Evolutionary conservation across 2,888 invertebrate species (phyloP), one percentile per base, ranked within the genome.

Genomic region (Drepanosiphum platanoidis): DNA sequence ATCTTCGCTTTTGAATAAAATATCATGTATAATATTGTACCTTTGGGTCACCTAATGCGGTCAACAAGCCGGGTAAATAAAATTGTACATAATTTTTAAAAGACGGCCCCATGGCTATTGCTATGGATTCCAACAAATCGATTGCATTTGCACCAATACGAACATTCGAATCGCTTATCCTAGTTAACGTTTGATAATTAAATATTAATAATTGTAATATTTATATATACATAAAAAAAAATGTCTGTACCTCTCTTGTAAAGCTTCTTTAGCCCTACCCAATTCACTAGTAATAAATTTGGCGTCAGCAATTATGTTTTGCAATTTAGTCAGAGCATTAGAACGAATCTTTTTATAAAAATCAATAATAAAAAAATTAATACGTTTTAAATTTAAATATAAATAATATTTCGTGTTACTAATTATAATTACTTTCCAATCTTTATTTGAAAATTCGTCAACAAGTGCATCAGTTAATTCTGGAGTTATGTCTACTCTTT

Each of bases 131-230:
- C 89, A 97, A 96, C 86, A 98, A 94, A 86, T 93, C 93, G 74
- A 98, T 90, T 0, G 97, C 93, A n/a, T 94, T 93, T 88, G 95
- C 95, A 0, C 96, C 96, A 87, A 98, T 92, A 90, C 96, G 97
- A 34, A 96, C 96, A 91, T 98, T 98, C 72, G 97, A 96, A 89
- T 98, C 98, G 0, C 94, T 91, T n/a, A 98, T 91, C 1, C 98
- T 92, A 0, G 93, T 92, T 0, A 94, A 18, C 22, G 5, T 39
- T 93, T 39, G 32, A 8, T 68, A 39, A 36, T 15, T 42, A 46
- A 32, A 72, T 27, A 22, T 32, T 32, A 74, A 52, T 52, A 71
- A 71, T 13, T 68, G 18, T 22, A 68, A 4, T 18, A 32, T 7
- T 18, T 34, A 5, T 11, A 34, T 34, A 68, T 34, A 68, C 7